Base-by-base conservation (phyloP, 2,888 invertebrate species). In the Yponomeuta cagnagella region DNA sequence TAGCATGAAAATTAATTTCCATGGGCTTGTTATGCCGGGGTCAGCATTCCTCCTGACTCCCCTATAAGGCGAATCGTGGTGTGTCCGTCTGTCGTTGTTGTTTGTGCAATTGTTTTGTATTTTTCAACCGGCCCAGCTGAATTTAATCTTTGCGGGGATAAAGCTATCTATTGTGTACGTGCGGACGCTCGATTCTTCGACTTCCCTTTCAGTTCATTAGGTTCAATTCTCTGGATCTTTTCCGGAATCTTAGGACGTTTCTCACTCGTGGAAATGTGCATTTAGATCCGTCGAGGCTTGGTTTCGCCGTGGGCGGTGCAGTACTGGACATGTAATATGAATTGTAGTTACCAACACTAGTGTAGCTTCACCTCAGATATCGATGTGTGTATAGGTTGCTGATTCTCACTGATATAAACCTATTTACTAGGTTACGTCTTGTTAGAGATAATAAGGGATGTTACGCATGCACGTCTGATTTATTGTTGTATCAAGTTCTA, bases 101-200 rank as follows among this genome's bases (percentile, higher is more conserved):
- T 83, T 86, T 82, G 82, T 85, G 83, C 88, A 87, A 88, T 89
- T 88, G 88, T 89, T 88, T 87, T 85, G 86, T 88, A 88, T 89
- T 89, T 90, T 89, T 89, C 83, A 83, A 76, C 77, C 76, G 75
- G 78, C 77, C 52, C 72, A 73, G 30, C 68, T 70, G 43, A 9
- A 72, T 72, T 69, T 52, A 64, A 69, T 63, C 63, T 63, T 63
- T 31, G 58, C 69, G 10, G 31, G 30, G 30, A 58, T 69, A 37
- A 69, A 69, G 52, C 52, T 31, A 58, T 31, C 52, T 52, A 69
- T 69, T 69, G 69, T 69, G 48, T 58, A 69, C 30, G 3, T 12
- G 2, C 30, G 1, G 30, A 48, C 37, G 31, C 1, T 37, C 33
- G n/a, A 58, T 58, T 58, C 5, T 15, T 15, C 12, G 52, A 15